Conservation (phyloP, 2,113 vertebrate species). For the Zosterops pallidus region DNA sequence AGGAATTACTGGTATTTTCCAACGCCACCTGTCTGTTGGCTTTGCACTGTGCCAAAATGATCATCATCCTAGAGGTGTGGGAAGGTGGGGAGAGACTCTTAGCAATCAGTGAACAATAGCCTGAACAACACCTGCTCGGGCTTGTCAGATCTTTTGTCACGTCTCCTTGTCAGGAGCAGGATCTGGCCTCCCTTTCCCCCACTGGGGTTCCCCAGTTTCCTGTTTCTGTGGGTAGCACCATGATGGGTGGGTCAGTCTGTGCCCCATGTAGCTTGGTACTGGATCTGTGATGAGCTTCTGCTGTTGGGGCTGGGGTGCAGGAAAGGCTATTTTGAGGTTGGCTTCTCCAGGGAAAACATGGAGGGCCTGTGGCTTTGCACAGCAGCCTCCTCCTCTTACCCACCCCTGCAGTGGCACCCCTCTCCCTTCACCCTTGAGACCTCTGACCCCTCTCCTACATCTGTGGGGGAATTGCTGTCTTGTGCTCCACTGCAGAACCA, state of each 20-base stretch:
- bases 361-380: background rate
- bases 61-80: background rate
- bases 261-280: fast-evolving
- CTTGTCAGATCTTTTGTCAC: background rate
- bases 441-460: background rate
- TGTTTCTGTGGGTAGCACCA: background rate
- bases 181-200: background rate
- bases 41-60: background rate
- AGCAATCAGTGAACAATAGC: background rate
- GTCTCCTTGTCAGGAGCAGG: background rate
- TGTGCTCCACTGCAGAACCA: background rate
- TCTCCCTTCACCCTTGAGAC: background rate
- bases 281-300: background rate
- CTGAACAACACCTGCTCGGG: background rate
- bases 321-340: background rate
- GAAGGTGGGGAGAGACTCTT: background rate
- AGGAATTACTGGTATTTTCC: background rate
- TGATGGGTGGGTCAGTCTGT: background rate
- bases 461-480: background rate
- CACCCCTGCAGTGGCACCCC: fast-evolving
- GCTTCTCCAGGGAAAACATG: background rate
- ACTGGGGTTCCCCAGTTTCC: background rate
- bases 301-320: background rate
- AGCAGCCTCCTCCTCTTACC: background rate
- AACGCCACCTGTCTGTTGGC: background rate